A percentile compares a stretch with the other conserved stretches of the same genome.
Conservation (phyloP, 2,888 invertebrate genomes). For the Rhyacophila evoluta region DNA sequence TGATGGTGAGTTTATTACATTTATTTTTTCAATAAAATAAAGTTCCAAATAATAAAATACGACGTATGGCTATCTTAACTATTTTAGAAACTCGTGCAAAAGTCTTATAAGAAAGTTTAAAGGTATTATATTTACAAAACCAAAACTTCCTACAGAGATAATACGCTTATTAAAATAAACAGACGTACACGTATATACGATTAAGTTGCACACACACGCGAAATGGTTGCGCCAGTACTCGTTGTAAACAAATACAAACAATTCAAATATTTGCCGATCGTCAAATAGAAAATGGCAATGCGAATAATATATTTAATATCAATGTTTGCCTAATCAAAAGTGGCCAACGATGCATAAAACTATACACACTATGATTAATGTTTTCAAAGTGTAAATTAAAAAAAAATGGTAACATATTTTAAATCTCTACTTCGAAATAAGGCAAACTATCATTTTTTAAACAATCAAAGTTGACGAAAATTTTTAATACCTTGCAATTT, state of each 20-base stretch:
- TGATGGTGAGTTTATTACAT: too few species aligned
- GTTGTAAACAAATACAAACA: slow-evolving; percentile 29
- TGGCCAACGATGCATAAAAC: not conserved
- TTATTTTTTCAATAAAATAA: too few species aligned
- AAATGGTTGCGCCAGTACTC: not conserved
- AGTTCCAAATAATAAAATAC: too few species aligned
- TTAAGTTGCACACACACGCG: not conserved
- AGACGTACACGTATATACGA: slow-evolving; percentile 22
- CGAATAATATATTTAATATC: slow-evolving; percentile 23
- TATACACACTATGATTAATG: too few species aligned
- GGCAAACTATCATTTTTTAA: too few species aligned
- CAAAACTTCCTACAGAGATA: slow-evolving; percentile 40
- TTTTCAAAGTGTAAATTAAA: too few species aligned
- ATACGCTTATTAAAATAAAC: slow-evolving; percentile 46
- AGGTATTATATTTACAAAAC: slow-evolving; percentile 49
- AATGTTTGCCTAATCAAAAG: slow-evolving; percentile 31
- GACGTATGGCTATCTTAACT: too few species aligned
- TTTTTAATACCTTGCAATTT: too few species aligned
- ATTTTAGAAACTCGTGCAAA: slow-evolving; percentile 10
- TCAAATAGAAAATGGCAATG: slow-evolving; percentile 32
- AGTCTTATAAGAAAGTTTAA: slow-evolving; percentile 23
- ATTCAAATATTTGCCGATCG: slow-evolving; percentile 42
- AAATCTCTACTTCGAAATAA: too few species aligned
- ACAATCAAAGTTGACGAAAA: too few species aligned
- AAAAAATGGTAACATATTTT: too few species aligned